Conservation (phyloP, 1,140 invertebrate species). For the Teleopsis dalmanni region DNA sequence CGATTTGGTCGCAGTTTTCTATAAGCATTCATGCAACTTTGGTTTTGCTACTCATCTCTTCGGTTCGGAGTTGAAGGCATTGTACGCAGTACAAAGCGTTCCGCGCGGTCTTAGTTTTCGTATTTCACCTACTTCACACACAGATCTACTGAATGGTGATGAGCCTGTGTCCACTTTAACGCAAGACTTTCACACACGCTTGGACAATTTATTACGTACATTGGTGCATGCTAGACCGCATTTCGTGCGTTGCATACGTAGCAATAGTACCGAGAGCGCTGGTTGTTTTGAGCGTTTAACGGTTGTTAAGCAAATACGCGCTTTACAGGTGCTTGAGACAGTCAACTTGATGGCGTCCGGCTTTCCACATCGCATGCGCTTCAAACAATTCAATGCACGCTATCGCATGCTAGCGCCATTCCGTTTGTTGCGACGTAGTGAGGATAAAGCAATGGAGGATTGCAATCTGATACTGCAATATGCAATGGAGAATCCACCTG, state of each 20-base stretch:
- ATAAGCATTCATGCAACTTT: constrained; percentile 88
- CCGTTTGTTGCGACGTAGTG: constrained; percentile 61
- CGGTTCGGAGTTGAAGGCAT: constrained; percentile 80
- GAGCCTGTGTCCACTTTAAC: constrained; percentile 85
- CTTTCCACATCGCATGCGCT: constrained; percentile 89
- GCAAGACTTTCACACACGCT: constrained; percentile 87
- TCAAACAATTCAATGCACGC: constrained; percentile 84
- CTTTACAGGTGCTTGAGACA: constrained; percentile 88
- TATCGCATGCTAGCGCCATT: constrained; percentile 77
- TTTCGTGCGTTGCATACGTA: constrained; percentile 86
- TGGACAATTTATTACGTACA: constrained; percentile 85
- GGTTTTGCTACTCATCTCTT: constrained; percentile 93
- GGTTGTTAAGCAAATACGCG: constrained; percentile 74
- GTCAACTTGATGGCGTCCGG: constrained; percentile 90
- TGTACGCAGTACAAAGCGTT: constrained; percentile 74
- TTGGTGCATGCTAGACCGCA: constrained; percentile 88
- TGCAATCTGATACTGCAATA: constrained; percentile 69
- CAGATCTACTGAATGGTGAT: constrained; percentile 77
- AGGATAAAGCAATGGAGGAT: constrained; percentile 74
- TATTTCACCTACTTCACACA: constrained; percentile 84
- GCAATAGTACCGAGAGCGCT: constrained; percentile 70
- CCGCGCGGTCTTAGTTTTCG: constrained; percentile 77
- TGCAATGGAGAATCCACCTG: constrained; percentile 45
- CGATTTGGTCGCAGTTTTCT: constrained; percentile 85
- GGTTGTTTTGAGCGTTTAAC: constrained; percentile 71